Evolutionary conservation across 35 echinoderm and acorn worm genomes (phyloP).

Genomic region (Apostichopus californicus): DNA sequence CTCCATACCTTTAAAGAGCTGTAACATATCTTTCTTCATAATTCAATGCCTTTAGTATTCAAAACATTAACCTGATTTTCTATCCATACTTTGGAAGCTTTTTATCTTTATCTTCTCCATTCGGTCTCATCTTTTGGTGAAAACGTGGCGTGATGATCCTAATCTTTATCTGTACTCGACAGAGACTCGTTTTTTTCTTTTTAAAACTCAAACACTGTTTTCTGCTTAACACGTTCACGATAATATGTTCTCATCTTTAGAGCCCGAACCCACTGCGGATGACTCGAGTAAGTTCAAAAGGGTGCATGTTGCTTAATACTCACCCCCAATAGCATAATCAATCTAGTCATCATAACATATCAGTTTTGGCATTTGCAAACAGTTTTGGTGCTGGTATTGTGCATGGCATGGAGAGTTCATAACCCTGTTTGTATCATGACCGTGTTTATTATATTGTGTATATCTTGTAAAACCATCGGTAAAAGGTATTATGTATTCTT

Average conservation of each 20-base stretch:
- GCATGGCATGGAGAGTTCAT: not conserved
- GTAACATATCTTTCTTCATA: too few relatives aligned
- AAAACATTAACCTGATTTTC: too few relatives aligned
- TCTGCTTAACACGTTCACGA: constrained; percentile 9
- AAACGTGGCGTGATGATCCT: not conserved
- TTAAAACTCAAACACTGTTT: not conserved
- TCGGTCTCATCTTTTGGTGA: not conserved
- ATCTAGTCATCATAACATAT: not conserved
- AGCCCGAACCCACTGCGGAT: not conserved
- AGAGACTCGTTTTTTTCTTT: not conserved
- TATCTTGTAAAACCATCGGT: too few relatives aligned
- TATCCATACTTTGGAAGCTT: too few relatives aligned
- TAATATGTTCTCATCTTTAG: constrained; percentile 33
- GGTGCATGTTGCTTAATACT: not conserved
- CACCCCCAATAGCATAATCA: not conserved
- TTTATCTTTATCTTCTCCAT: not conserved
- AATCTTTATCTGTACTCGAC: not conserved
- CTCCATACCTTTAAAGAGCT: too few relatives aligned
- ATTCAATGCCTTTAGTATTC: too few relatives aligned
- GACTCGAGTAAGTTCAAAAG: constrained; percentile 23
- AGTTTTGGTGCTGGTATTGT: not conserved
- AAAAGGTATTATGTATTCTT: too few relatives aligned
- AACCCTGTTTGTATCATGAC: not conserved
- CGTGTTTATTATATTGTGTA: not conserved
- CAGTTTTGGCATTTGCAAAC: not conserved